Percentiles rank a stretch among this genome's conserved stretches.
These are phyloP conservation scores for Tylochromis polylepis DNA, from an alignment of 2,113 vertebrate genomes.

Conservation along the genomic window DNA sequence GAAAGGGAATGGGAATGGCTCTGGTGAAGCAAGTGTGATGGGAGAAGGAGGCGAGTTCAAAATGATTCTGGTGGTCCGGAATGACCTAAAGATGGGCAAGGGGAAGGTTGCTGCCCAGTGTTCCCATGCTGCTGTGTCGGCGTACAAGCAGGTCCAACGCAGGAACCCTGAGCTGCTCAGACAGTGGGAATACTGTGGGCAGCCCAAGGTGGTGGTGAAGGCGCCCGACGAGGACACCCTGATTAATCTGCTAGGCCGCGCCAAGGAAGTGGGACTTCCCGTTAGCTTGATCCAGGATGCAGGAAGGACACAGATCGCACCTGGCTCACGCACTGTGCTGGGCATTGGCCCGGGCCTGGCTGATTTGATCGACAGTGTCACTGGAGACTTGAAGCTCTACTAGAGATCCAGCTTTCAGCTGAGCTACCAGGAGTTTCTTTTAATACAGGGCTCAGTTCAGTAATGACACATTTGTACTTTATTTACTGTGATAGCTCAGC, in stretches of 20 bases:
- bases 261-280: conserved; percentile 80
- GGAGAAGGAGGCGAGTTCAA: conserved; percentile 90
- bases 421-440: background rate
- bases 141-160: conserved; percentile 85
- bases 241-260: conserved; percentile 77
- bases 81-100: conserved; percentile 95
- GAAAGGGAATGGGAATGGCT: background rate
- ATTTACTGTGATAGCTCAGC: background rate
- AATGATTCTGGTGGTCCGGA: conserved; percentile 89
- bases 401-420: conserved; percentile 43
- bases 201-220: conserved; percentile 93
- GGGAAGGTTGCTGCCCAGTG: conserved; percentile 95
- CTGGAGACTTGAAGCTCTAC: conserved; percentile 90
- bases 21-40: conserved; percentile 72
- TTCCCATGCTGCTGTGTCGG: conserved; percentile 89
- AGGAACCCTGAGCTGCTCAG: conserved; percentile 85
- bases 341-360: conserved; percentile 88
- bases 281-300: conserved; percentile 95
- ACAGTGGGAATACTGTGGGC: conserved; percentile 93
- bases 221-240: conserved; percentile 85
- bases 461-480: background rate
- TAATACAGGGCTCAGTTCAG: background rate
- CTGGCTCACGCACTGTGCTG: conserved; percentile 89
- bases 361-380: conserved; percentile 85
- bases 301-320: conserved; percentile 91